These are phyloP conservation scores for Paradoxurus hermaphroditus DNA, from an alignment of 2,113 vertebrate species.

Conservation along the genomic window DNA sequence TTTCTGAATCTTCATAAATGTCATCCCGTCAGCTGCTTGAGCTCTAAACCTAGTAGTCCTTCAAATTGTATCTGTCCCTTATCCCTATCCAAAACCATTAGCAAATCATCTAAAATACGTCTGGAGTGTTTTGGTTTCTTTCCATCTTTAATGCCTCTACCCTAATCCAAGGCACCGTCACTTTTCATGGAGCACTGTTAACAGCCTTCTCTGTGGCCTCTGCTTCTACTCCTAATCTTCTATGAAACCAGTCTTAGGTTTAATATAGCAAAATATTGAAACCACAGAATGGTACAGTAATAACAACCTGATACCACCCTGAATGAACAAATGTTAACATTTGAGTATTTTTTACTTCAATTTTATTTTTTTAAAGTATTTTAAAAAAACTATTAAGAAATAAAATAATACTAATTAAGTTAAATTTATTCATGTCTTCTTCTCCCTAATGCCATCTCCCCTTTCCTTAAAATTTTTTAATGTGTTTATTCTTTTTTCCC, in stretches of 20 bases:
- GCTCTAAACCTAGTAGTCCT: not conserved
- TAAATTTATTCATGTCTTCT: not conserved
- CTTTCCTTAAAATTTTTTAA: not conserved
- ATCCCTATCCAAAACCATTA: not conserved
- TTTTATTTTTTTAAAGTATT: constrained; percentile 2
- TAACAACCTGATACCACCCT: not conserved
- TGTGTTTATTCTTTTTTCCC: no score
- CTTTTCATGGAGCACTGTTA: not conserved
- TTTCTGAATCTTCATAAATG: not conserved
- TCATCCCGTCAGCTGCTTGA: not conserved
- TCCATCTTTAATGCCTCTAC: not conserved
- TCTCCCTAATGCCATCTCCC: not conserved
- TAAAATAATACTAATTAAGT: not conserved
- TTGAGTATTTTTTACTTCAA: not conserved
- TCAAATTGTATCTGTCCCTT: not conserved
- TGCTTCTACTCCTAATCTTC: not conserved
- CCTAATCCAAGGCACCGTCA: not conserved
- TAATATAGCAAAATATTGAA: not conserved
- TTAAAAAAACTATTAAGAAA: no score
- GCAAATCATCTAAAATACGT: not conserved
- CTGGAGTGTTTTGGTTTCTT: not conserved
- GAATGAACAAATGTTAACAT: not conserved
- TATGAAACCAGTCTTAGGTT: not conserved
- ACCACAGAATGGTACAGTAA: not conserved
- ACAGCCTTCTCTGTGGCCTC: not conserved